phyloP scores from a whole-genome alignment of 2,888 invertebrate species.

The Dicranocentrus wangi region DNA sequence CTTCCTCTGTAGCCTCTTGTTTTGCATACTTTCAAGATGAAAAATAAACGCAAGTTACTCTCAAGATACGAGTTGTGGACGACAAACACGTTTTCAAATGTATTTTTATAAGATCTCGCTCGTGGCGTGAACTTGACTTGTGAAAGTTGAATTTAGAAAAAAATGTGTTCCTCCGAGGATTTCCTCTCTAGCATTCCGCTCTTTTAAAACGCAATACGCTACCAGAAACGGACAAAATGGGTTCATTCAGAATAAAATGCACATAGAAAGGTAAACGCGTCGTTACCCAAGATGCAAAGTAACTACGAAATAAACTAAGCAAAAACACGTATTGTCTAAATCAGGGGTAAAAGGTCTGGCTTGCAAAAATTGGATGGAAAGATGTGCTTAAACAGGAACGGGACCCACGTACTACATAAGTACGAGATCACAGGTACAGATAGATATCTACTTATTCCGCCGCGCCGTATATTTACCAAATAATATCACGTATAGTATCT shows the following conservation, averaged over 20 bases:
- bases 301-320: neutral
- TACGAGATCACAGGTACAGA: neutral
- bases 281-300: neutral
- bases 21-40: neutral
- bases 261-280: neutral
- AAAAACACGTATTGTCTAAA: neutral
- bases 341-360: neutral
- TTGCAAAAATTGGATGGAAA: too few species aligned
- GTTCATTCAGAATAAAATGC: too few species aligned
- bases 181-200: neutral
- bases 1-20: neutral
- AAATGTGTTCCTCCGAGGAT: neutral
- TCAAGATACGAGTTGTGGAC: neutral
- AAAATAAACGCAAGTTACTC: neutral
- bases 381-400: neutral
- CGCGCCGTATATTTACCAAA: too few species aligned
- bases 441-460: too few species aligned
- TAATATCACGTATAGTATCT: too few species aligned
- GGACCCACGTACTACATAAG: neutral
- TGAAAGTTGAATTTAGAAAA: neutral
- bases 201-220: neutral
- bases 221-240: neutral
- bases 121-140: too few species aligned
- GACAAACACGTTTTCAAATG: neutral
- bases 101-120: too few species aligned